Evolutionary conservation across 2,797 vertebrate genomes (phyloP), one percentile per base, ranked within the genome.

Genomic region (Simalia tracyae): DNA sequence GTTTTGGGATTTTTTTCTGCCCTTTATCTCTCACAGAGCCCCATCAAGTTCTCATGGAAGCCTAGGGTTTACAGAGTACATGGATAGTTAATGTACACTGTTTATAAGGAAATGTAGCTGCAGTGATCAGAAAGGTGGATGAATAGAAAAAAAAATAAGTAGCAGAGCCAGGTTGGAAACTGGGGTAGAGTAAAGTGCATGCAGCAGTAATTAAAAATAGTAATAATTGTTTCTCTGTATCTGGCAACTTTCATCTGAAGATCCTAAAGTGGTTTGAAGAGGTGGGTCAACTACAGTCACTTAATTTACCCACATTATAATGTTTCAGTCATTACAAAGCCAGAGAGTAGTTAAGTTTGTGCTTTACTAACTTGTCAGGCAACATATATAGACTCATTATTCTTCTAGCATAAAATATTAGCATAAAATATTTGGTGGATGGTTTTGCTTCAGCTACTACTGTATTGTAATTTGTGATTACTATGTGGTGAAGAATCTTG

Each of bases 101-200:
- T 87, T 90, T 81, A 90, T 56, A 59, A 76, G 46, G 64, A 90
- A 92, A 87, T 14, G 7, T 86, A 90, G 46, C 57, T 76, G 50
- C 8, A n/a, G 86, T 92, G 86, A 87, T 90, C 28, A 63, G 66
- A 90, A 46, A 87, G 84, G 76, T 92, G 81, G 87, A 81, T 89
- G 64, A 86, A 86, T 60, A 26, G 56, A 86, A 63, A 68, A 87
- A 81, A 68, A 87, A 88, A 81, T 3, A 89, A 63, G 63, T 5
- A 66, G 61, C 87, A 24, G 61, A 89, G 9, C 7, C 42, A 63
- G 42, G 6, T 6, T 60, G 11, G 46, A 56, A 86, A 84, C 4
- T 36, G 12, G 42, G 28, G 85, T 6, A 54, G 60, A 66, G 36
- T 24, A 68, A 88, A 60, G 56, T 54, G 68, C n/a, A 31, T 12